Base-by-base conservation (phyloP, 2,797 vertebrate species). In the Microctenopoma stevenorrisi region DNA sequence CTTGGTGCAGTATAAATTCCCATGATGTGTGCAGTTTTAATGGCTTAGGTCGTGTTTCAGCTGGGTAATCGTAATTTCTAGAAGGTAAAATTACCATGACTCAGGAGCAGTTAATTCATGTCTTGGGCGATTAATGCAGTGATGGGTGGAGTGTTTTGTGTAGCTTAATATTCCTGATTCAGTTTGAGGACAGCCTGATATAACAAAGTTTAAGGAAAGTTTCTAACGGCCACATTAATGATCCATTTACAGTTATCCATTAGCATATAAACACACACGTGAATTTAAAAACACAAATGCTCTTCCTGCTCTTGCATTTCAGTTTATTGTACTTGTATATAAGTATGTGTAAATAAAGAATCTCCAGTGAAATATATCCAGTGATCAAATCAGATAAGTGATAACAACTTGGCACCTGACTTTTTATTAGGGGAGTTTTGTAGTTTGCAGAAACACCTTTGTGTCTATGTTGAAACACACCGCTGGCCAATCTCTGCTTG, bases 31-130 rank as follows among this genome's bases (percentile, higher is more conserved):
- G 51, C 44, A 7, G 25, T 68, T 55, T 64, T 42, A 61, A 38
- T 37, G 11, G 47, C 33, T 40, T n/a, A 1, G 35, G 30, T 61
- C 30, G 38, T 43, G 16, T 78, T 73, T 68, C 42, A 28, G 15
- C 15, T 46, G 18, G 33, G 22, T 64, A 35, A 28, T 67, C 33
- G 22, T 61, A 10, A 26, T 72, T 75, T 70, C 4, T 44, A 46
- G 47, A 22, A 35, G 47, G 11, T 54, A 26, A 59, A 68, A 57
- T 53, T 12, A 61, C 56, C 30, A 11, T 18, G 12, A 63, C n/a
- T 38, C 40, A 58, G 26, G 22, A 37, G 15, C 2, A 0, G 44
- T 63, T 64, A 22, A 62, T 53, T 49, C 1, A 25, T 68, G 22
- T 47, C 13, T 55, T 40, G 1, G n/a, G n/a, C 0, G 1, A 40